A percentile compares a stretch with the other conserved stretches of the same genome.
These are phyloP conservation scores for Pteropus alecto DNA, from an alignment of 2,113 vertebrate genomes.

Conservation along the genomic window DNA sequence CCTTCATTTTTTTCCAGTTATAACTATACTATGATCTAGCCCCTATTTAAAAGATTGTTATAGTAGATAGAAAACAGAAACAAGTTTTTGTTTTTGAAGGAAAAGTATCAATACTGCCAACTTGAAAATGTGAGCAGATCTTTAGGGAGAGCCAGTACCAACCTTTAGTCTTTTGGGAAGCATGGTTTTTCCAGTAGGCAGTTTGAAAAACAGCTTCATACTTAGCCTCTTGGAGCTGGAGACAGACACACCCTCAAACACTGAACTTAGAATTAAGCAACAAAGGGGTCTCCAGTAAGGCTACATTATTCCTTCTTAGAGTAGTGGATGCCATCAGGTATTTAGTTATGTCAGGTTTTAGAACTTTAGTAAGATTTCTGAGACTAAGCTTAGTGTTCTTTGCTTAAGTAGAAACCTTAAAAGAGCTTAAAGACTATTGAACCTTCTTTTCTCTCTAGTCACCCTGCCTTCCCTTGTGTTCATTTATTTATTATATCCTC, in stretches of 20 bases:
- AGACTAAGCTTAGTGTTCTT: background rate
- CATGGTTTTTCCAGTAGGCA: background rate
- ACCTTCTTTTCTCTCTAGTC: background rate
- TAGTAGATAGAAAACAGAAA: background rate
- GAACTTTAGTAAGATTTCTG: constrained; percentile 12
- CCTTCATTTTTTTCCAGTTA: background rate
- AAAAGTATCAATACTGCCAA: background rate
- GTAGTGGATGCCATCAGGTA: background rate
- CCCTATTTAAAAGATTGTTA: background rate
- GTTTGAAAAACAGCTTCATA: background rate
- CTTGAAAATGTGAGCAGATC: constrained; percentile 27
- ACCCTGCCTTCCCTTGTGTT: background rate
- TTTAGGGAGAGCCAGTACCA: constrained; percentile 10
- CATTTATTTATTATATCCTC: background rate
- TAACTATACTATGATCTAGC: background rate
- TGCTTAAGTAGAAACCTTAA: constrained; percentile 9
- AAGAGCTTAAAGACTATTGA: constrained; percentile 22
- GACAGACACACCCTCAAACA: background rate
- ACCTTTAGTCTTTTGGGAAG: background rate
- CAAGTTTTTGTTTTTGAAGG: constrained; percentile 41
- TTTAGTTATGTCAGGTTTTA: background rate
- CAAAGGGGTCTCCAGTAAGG: background rate
- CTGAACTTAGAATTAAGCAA: background rate
- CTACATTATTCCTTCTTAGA: background rate
- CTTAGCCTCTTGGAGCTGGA: background rate